Conservation (phyloP, 2,113 vertebrate species). For the Oxygymnocypris stewartii region DNA sequence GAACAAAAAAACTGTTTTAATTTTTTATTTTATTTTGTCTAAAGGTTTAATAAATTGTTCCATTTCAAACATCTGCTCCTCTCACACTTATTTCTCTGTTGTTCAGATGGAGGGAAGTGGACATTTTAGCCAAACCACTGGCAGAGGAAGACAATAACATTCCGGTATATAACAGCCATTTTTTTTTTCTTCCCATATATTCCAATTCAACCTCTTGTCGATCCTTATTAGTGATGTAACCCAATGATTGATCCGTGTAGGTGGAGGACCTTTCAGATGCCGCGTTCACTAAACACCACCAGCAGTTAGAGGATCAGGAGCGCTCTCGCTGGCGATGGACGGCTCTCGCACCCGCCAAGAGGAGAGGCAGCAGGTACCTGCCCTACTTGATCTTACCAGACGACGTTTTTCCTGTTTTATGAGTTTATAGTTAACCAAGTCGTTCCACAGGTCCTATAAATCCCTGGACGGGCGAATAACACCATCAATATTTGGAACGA, state of each 20-base stretch:
- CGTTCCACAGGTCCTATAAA: slow-evolving; percentile 85
- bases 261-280: slow-evolving; percentile 89
- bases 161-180: slow-evolving; percentile 73
- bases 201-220: not conserved
- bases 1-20: no score
- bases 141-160: slow-evolving; percentile 83
- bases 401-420: not conserved
- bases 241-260: slow-evolving; percentile 64
- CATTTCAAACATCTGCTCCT: not conserved
- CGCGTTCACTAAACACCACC: slow-evolving; percentile 83
- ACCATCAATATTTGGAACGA: slow-evolving; percentile 84
- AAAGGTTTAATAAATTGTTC: not conserved
- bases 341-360: slow-evolving; percentile 87
- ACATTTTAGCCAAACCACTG: slow-evolving; percentile 77
- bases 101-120: slow-evolving; percentile 88
- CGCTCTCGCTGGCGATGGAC: slow-evolving; percentile 92
- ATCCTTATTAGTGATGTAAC: not conserved
- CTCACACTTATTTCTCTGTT: not conserved
- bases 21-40: not conserved
- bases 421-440: not conserved
- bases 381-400: not conserved
- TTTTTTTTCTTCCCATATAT: not conserved
- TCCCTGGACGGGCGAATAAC: slow-evolving; percentile 90
- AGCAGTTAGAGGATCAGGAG: slow-evolving; percentile 92
- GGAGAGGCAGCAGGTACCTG: slow-evolving; percentile 90